These are phyloP conservation scores for Bovichtus variegatus DNA, from an alignment of 2,797 vertebrate genomes.

Conservation along the genomic window DNA sequence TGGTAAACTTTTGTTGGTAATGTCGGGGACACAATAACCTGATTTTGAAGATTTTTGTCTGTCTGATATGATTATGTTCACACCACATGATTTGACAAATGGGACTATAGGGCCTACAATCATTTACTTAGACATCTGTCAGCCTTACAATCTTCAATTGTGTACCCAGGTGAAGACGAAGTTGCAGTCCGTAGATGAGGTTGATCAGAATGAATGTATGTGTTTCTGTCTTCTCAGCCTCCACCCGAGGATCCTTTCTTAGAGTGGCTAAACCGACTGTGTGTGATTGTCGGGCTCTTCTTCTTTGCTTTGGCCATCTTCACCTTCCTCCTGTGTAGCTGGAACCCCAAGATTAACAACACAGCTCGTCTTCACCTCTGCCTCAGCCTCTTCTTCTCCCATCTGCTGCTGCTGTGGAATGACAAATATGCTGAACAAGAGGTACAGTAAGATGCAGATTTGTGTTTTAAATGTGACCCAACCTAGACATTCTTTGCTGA, in stretches of 20 bases:
- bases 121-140: not conserved
- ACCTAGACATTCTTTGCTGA: not conserved
- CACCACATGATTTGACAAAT: too few relatives aligned
- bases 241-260: conserved; percentile 52
- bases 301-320: conserved; percentile 80
- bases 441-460: conserved; percentile 39
- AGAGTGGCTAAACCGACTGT: conserved; percentile 72
- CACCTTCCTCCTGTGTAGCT: conserved; percentile 81
- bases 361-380: conserved; percentile 83
- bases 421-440: conserved; percentile 49
- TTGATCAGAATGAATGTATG: not conserved
- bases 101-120: too few relatives aligned
- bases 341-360: conserved; percentile 84
- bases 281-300: conserved; percentile 72
- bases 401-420: conserved; percentile 77
- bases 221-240: conserved; percentile 52
- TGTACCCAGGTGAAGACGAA: not conserved
- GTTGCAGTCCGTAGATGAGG: not conserved
- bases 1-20: too few relatives aligned
- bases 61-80: too few relatives aligned
- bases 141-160: not conserved
- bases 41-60: too few relatives aligned
- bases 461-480: not conserved
- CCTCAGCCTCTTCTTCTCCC: conserved; percentile 68
- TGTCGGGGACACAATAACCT: too few relatives aligned